Conservation (phyloP, 2,797 vertebrate genomes). For the Phrynocephalus guinanensis region DNA sequence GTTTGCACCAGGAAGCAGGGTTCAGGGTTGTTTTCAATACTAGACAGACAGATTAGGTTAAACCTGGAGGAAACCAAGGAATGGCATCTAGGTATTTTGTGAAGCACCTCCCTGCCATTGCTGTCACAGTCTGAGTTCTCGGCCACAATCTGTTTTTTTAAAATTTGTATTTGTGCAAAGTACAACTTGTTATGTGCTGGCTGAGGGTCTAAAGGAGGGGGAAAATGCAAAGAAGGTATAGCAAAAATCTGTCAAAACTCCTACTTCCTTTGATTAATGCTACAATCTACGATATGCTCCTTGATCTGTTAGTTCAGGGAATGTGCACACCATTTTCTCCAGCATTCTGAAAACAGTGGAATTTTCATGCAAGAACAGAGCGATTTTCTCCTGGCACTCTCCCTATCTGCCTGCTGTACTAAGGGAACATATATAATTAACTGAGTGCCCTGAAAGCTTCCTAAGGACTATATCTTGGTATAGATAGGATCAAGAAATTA, state of each 20-base stretch:
- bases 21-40: background rate
- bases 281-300: conserved; percentile 14
- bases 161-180: background rate
- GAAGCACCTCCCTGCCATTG: background rate
- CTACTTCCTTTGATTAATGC: background rate
- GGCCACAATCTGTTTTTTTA: background rate
- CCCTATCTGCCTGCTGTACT: background rate
- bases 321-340: background rate
- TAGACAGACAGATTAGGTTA: background rate
- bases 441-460: conserved; percentile 18
- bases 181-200: background rate
- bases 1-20: background rate
- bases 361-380: background rate
- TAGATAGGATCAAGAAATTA: background rate
- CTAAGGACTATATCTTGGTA: conserved; percentile 6
- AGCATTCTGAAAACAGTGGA: background rate
- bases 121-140: background rate
- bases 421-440: conserved; percentile 22
- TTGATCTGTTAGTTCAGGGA: conserved; percentile 1
- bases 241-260: background rate
- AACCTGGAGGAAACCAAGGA: background rate
- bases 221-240: background rate
- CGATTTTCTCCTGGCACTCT: background rate
- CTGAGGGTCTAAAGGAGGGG: background rate
- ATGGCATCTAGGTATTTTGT: background rate